A percentile compares a stretch with the other conserved stretches of the same genome.
Conservation (phyloP, 2,797 vertebrate genomes). For the Tadarida brasiliensis region DNA sequence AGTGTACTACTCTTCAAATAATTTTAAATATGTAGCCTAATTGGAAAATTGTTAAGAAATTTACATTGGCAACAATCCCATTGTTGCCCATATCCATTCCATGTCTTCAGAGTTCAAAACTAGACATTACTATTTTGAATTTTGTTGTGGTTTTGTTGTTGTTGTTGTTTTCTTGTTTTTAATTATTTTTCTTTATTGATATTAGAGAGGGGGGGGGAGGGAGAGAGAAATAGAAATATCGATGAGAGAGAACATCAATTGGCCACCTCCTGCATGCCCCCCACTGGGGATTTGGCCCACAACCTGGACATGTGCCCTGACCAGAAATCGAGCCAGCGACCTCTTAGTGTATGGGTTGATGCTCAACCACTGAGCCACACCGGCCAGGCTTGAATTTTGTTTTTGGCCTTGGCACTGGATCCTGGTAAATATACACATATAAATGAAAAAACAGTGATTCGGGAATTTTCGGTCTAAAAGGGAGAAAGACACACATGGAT, state of each 20-base stretch:
- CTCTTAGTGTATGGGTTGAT: no score
- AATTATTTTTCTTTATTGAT: no score
- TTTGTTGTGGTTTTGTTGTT: background rate
- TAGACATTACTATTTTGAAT: constrained; percentile 5
- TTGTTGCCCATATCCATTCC: background rate
- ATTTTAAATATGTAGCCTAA: background rate
- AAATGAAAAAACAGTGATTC: background rate
- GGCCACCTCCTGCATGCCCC: no score
- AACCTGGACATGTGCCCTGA: no score
- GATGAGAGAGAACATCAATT: no score
- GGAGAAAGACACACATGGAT: background rate
- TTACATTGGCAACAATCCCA: background rate
- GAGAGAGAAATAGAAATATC: no score
- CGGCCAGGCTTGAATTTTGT: background rate
- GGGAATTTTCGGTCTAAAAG: background rate
- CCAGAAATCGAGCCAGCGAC: no score
- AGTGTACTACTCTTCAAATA: background rate
- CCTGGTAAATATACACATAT: constrained; percentile 1
- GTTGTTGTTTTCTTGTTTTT: no score
- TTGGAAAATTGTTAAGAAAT: background rate
- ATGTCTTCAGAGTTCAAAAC: constrained; percentile 3
- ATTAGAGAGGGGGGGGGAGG: no score
- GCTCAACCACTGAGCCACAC: no score
- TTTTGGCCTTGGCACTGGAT: background rate
- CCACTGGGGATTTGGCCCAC: no score